A percentile compares a stretch with the other conserved stretches of the same genome.
Conservation (phyloP, 37 sponge, comb jelly and placozoan species). For the Ianthella basta region DNA sequence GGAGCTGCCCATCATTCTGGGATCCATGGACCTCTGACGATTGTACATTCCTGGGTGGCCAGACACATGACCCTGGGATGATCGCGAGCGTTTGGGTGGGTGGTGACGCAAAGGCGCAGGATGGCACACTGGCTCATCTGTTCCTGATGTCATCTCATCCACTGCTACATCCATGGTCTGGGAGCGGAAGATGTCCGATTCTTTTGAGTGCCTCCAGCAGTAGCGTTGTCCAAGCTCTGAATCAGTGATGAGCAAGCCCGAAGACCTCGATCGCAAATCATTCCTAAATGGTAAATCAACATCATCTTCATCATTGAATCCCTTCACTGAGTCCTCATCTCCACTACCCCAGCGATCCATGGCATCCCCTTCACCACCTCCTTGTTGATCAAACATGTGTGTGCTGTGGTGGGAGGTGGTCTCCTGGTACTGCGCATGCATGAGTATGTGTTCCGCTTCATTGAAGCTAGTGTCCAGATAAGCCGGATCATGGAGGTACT, state of each 20-base stretch:
- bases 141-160: constrained; percentile 24
- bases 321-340: constrained; percentile 30
- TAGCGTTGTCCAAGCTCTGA: background rate
- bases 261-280: constrained; percentile 2
- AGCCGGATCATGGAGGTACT: background rate
- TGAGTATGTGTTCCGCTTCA: background rate
- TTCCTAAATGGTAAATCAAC: too few species aligned
- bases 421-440: background rate
- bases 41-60: background rate
- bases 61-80: constrained; percentile 3
- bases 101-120: background rate
- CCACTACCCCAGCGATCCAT: background rate
- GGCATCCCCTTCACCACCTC: constrained; percentile 27
- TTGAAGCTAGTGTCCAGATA: constrained; percentile 23
- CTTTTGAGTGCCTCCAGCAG: constrained; percentile 23
- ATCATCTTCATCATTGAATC: background rate
- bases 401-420: background rate
- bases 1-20: background rate
- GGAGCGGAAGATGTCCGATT: constrained; percentile 23
- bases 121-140: constrained; percentile 23
- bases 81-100: background rate
- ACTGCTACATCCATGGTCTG: constrained; percentile 26
- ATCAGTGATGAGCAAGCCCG: background rate
- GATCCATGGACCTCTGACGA: constrained; percentile 5
- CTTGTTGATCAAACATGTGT: constrained; percentile 16